Conservation (phyloP, 2,797 vertebrate genomes). For the Pangasius mekongensis region DNA sequence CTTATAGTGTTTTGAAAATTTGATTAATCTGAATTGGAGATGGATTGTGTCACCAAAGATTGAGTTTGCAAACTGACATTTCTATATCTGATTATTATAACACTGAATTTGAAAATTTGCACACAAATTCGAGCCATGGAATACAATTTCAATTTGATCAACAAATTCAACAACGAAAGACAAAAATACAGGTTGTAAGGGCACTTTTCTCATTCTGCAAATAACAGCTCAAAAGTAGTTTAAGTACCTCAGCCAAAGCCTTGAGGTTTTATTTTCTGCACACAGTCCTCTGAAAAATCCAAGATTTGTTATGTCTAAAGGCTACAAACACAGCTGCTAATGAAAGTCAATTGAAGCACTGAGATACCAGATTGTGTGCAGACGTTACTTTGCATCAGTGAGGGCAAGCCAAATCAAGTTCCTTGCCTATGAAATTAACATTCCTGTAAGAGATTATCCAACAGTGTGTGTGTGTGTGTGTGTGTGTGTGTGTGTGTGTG, state of each 20-base stretch:
- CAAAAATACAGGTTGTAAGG: not conserved
- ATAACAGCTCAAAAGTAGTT: not conserved
- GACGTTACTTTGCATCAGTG: not conserved
- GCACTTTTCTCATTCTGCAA: not conserved
- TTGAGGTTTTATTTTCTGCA: not conserved
- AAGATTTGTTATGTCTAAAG: not conserved
- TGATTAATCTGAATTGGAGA: not conserved
- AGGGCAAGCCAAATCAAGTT: constrained; percentile 50
- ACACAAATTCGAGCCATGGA: not conserved
- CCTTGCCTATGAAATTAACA: constrained; percentile 29
- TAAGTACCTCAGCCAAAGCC: not conserved
- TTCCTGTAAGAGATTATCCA: constrained; percentile 43
- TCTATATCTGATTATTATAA: not conserved
- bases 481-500: not conserved
- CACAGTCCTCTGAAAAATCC: not conserved
- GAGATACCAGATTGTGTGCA: not conserved
- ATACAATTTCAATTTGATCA: not conserved
- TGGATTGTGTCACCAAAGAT: not conserved
- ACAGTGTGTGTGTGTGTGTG: constrained; percentile 12
- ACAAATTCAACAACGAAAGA: not conserved
- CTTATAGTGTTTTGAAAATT: not conserved
- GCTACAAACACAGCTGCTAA: not conserved
- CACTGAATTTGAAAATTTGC: not conserved
- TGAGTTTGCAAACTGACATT: not conserved
- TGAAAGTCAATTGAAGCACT: not conserved